phyloP scores from a whole-genome alignment of 2,113 vertebrate genomes.

The Aegotheles bennettii region DNA sequence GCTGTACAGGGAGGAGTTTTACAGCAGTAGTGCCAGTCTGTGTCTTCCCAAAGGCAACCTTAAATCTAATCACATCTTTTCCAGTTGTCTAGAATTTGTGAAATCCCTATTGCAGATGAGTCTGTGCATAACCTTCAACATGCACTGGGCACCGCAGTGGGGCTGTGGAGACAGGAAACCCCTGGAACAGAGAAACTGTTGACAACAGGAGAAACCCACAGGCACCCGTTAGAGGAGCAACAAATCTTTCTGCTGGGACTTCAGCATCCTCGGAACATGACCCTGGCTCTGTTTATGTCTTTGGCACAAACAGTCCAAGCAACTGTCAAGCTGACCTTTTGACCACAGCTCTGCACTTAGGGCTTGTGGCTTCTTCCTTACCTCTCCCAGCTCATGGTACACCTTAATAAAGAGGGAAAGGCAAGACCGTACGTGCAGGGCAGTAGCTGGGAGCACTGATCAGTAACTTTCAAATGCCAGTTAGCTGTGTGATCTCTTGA shows the following conservation, averaged over 20 bases:
- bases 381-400: neutral
- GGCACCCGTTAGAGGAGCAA: neutral
- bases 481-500: accelerated
- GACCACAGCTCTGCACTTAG: neutral
- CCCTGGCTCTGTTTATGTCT: neutral
- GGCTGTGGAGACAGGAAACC: neutral
- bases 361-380: neutral
- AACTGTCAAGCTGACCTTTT: neutral
- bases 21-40: neutral
- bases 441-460: neutral
- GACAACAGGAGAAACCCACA: neutral
- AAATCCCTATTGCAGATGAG: neutral
- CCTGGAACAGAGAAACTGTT: neutral
- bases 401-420: neutral
- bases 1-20: neutral
- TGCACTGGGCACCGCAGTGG: neutral
- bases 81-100: neutral
- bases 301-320: neutral
- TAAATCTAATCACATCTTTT: neutral
- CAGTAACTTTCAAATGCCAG: neutral
- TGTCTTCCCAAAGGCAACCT: neutral
- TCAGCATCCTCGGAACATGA: neutral
- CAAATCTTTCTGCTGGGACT: neutral
- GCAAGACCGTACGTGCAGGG: neutral
- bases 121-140: neutral